These are phyloP conservation scores for Arctia plantaginis DNA, from an alignment of 2,888 invertebrate species.

Conservation along the genomic window DNA sequence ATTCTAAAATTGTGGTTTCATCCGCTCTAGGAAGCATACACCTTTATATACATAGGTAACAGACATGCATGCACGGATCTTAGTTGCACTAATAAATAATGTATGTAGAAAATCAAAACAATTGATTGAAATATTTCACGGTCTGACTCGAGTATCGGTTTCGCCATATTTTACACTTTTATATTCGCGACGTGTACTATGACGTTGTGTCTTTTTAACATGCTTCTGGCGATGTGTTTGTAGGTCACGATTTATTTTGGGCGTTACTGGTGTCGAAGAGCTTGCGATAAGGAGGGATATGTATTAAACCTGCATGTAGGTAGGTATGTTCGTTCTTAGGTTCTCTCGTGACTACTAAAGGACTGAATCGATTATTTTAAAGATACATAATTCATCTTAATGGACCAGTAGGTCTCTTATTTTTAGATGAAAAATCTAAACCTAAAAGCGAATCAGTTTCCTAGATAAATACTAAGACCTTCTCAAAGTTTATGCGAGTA, in stretches of 20 bases:
- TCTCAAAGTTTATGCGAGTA: neutral
- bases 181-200: slow-evolving; percentile 24
- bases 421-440: neutral
- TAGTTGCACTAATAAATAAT: slow-evolving; percentile 46
- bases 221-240: neutral
- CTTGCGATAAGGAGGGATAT: neutral
- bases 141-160: slow-evolving; percentile 28
- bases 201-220: slow-evolving; percentile 15
- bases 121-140: slow-evolving; percentile 44
- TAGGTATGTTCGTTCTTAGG: neutral
- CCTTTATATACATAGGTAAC: neutral
- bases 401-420: too few relatives aligned
- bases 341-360: neutral
- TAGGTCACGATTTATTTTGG: neutral
- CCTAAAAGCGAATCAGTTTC: too few relatives aligned
- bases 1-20: neutral
- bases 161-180: slow-evolving; percentile 28
- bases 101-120: slow-evolving; percentile 42
- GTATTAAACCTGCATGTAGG: neutral
- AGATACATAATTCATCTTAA: too few relatives aligned
- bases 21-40: neutral
- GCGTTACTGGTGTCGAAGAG: neutral
- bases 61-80: slow-evolving; percentile 11
- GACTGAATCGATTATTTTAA: neutral
- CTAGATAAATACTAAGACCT: neutral